Evolutionary conservation across 2,888 invertebrate genomes (phyloP), one percentile per base, ranked within the genome.

Genomic region (Drosophila nigritarsus): DNA sequence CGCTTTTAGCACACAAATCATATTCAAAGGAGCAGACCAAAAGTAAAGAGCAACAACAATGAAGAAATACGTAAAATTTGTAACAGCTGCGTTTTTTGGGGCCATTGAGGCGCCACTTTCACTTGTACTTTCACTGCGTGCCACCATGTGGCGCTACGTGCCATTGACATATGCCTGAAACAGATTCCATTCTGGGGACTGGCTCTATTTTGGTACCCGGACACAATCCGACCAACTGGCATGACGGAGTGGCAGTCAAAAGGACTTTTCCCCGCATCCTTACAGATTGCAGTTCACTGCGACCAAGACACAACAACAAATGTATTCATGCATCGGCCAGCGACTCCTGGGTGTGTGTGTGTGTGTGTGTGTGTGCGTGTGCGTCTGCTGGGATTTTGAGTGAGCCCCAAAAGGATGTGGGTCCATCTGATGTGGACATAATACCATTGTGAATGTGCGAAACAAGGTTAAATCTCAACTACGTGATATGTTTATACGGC

Each of bases 81-180:
- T 82, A 82, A 65, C 83, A 87, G 79, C 87, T 84, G 83, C 73
- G 80, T 58, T 53, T 15, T 36, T 45, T 45, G 60, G 59, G 68
- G 45, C 54, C 50, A 45, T 24, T 53, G 55, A 45, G 55, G 62
- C 42, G 48, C 38, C 87, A 87, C 85, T 84, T 89, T 85, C 86
- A 87, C 87, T 85, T 87, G 54, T 67, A 89, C 76, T 84, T 82
- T 84, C 82, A 72, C 65, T 89, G 79, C 87, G 73, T 73, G 82
- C 69, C 63, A 20, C 56, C 78, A 80, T 87, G 84, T 58, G 61
- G 71, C 69, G 71, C 54, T 74, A 78, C 85, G 81, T 83, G 89
- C 81, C 30, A 40, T 77, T 67, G 73, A n/a, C 13, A 24, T 45
- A 24, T 15, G 80, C 59, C 66, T 67, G 66, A 65, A 63, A 80